These are phyloP conservation scores for Sesamia inferens DNA, from an alignment of 2,888 invertebrate genomes.

Conservation along the genomic window DNA sequence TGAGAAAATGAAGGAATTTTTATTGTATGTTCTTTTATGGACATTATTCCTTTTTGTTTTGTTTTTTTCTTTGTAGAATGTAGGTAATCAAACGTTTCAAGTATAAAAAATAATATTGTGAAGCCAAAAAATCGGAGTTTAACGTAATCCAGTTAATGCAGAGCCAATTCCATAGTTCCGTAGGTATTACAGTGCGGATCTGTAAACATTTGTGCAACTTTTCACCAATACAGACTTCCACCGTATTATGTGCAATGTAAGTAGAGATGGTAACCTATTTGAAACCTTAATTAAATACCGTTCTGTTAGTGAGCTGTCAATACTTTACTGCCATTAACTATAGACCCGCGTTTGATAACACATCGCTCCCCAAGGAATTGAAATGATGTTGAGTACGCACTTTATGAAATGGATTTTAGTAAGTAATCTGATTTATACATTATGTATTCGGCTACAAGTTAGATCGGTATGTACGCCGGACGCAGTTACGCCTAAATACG, in stretches of 20 bases:
- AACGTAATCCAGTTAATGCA: conserved; percentile 17
- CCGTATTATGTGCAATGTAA: conserved; percentile 61
- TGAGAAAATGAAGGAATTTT: conserved; percentile 64
- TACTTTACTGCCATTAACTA: conserved; percentile 35
- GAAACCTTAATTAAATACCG: conserved; percentile 58
- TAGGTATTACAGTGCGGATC: conserved; percentile 23
- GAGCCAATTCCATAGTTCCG: conserved; percentile 12
- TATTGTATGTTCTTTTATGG: conserved; percentile 59
- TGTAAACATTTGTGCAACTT: conserved; percentile 37
- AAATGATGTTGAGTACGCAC: conserved; percentile 9
- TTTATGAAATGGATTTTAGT: conserved; percentile 5
- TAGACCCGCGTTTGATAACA: conserved; percentile 23
- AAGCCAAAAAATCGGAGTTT: not conserved
- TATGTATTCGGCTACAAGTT: not conserved
- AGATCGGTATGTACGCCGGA: not conserved
- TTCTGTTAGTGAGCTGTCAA: conserved; percentile 47
- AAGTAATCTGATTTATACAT: conserved; percentile 21
- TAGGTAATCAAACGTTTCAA: conserved; percentile 33
- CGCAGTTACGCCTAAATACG: conserved; percentile 22
- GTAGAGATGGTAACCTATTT: conserved; percentile 35
- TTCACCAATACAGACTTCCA: conserved; percentile 54
- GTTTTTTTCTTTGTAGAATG: conserved; percentile 33
- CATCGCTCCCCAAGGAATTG: conserved; percentile 34
- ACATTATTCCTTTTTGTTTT: conserved; percentile 48
- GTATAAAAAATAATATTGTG: conserved; percentile 16